Evolutionary conservation across 2,113 vertebrate genomes (phyloP).

Genomic region (Cynopterus brachyotis): DNA sequence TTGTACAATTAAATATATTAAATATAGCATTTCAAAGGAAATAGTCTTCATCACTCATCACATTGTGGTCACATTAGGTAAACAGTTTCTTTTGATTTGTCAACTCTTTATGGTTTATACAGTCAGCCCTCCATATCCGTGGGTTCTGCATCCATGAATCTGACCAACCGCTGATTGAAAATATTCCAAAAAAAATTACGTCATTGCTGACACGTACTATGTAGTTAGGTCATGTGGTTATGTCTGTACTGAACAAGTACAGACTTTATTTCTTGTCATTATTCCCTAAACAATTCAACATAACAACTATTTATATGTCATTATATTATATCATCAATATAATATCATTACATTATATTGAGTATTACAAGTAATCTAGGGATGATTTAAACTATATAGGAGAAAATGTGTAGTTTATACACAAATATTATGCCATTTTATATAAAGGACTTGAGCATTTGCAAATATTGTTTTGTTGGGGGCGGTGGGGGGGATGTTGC

Average conservation of each 20-base stretch:
- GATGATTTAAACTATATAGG: not conserved
- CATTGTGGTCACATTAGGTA: not conserved
- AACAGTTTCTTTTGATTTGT: slow-evolving; percentile 11
- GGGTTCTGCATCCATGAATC: not conserved
- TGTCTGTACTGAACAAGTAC: not conserved
- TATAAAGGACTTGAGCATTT: too few relatives aligned
- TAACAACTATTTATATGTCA: not conserved
- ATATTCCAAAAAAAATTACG: not conserved
- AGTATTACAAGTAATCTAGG: not conserved
- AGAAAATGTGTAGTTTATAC: not conserved
- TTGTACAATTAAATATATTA: slow-evolving; percentile 26
- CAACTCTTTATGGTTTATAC: not conserved
- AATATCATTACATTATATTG: not conserved
- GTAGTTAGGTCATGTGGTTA: not conserved
- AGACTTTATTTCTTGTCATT: not conserved
- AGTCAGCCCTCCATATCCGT: not conserved
- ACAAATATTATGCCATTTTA: not conserved
- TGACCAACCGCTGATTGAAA: not conserved
- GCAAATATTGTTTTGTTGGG: not conserved
- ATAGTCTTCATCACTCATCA: not conserved
- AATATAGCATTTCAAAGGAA: slow-evolving; percentile 34
- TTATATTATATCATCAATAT: too few relatives aligned
- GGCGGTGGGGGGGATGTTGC: fast-evolving
- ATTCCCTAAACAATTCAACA: not conserved
- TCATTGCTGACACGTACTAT: not conserved